Conservation (phyloP, 92 coral and sea anemone genomes). For the Heteractis magnifica region DNA sequence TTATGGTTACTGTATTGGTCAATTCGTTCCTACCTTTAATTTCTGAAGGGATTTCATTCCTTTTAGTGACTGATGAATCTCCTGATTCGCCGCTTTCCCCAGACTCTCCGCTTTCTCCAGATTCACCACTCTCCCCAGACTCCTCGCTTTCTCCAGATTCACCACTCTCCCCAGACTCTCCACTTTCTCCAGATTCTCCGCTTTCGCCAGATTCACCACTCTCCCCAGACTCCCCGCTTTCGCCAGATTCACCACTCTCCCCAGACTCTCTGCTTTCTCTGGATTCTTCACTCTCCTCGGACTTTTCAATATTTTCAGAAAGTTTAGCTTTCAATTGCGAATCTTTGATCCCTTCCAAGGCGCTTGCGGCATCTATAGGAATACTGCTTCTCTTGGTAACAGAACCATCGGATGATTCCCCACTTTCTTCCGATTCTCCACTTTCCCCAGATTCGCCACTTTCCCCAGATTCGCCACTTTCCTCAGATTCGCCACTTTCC, state of each 20-base stretch:
- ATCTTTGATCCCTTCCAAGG: background rate
- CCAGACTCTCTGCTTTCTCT: conserved; percentile 38
- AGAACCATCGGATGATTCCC: background rate
- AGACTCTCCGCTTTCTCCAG: background rate
- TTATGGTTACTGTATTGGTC: no score
- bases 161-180: conserved; percentile 44
- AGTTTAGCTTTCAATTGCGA: background rate
- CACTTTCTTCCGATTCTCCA: conserved; percentile 41
- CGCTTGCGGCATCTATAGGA: conserved; percentile 37
- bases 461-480: conserved; percentile 29
- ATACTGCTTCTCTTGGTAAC: conserved; percentile 49
- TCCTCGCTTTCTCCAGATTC: conserved; percentile 39
- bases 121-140: conserved; percentile 33
- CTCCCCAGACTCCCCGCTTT: conserved; percentile 39
- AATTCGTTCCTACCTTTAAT: no score
- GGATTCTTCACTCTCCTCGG: conserved; percentile 16
- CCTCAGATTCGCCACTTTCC: conserved; percentile 45
- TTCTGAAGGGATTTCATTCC: no score
- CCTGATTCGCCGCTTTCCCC: conserved; percentile 36
- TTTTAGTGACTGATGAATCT: background rate
- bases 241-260: conserved; percentile 42
- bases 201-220: conserved; percentile 13
- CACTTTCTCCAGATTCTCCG: conserved; percentile 35
- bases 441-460: conserved; percentile 32
- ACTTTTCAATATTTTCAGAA: background rate